These are phyloP conservation scores for Vultur gryphus DNA, from an alignment of 2,797 vertebrate species.

Conservation along the genomic window DNA sequence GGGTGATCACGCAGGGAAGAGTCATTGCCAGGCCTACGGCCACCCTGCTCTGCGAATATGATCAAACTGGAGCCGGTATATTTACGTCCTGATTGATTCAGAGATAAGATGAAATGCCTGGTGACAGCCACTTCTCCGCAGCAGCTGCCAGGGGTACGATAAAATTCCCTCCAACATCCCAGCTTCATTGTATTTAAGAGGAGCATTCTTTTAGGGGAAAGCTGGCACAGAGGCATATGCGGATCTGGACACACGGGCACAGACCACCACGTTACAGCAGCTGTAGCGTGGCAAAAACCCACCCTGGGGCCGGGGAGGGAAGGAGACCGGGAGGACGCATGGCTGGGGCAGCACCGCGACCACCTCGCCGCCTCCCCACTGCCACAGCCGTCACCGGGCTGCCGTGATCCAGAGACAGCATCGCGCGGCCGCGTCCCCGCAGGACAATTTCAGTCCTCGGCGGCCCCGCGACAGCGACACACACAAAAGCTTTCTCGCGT, in stretches of 20 bases:
- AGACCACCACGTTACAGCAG: neutral
- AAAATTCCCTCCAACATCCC: neutral
- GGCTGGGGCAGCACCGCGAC: neutral
- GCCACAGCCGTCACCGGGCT: neutral
- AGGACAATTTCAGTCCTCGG: neutral
- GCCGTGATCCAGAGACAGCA: accelerated
- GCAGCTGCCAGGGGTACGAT: neutral
- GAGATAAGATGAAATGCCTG: neutral
- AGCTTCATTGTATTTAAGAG: neutral
- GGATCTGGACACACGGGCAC: neutral
- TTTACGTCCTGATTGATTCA: neutral
- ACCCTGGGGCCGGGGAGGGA: neutral
- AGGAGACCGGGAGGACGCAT: accelerated
- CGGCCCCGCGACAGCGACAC: neutral
- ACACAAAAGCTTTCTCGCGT: neutral
- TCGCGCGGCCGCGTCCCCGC: accelerated
- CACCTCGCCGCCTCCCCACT: accelerated
- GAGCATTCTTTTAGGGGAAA: neutral
- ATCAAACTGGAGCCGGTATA: neutral
- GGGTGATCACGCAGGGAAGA: neutral
- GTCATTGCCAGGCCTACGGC: neutral
- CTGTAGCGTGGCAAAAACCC: neutral
- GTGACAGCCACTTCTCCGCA: neutral
- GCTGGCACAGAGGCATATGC: neutral
- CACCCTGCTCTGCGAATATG: neutral